Conservation (phyloP, 2,113 vertebrate species). For the Zosterops lateralis region DNA sequence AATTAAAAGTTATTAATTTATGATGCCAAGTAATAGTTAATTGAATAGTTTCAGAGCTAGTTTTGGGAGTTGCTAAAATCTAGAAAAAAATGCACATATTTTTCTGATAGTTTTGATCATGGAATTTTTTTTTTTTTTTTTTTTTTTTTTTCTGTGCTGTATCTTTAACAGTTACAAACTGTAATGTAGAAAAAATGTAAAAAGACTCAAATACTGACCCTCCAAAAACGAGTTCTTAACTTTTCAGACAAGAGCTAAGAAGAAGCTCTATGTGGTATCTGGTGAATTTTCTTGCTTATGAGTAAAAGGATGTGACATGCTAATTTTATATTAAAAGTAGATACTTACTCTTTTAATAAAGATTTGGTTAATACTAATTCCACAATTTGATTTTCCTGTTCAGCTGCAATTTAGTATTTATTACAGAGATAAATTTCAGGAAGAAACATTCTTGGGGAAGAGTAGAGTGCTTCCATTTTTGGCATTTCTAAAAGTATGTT, state of each 20-base stretch:
- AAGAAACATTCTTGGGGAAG: not conserved
- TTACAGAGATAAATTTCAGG: not conserved
- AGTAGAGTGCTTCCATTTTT: not conserved
- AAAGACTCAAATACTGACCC: not conserved
- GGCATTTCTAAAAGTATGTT: not conserved
- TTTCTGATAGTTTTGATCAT: not conserved
- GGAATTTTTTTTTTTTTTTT: not conserved
- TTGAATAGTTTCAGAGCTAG: not conserved
- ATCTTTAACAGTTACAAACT: not conserved
- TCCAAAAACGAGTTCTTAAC: not conserved
- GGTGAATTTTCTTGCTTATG: not conserved
- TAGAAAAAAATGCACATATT: fast-evolving
- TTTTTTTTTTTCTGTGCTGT: fast-evolving
- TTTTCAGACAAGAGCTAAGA: not conserved
- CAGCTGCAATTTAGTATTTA: not conserved
- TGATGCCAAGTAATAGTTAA: not conserved
- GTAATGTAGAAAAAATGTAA: not conserved
- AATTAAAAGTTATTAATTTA: not conserved
- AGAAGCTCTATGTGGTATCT: not conserved
- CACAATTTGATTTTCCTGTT: not conserved
- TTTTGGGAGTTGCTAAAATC: not conserved
- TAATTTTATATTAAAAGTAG: not conserved
- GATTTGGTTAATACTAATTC: not conserved
- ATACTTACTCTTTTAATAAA: not conserved
- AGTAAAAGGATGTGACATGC: not conserved